Conservation (phyloP, 1,140 invertebrate genomes). For the Maconellicoccus hirsutus region DNA sequence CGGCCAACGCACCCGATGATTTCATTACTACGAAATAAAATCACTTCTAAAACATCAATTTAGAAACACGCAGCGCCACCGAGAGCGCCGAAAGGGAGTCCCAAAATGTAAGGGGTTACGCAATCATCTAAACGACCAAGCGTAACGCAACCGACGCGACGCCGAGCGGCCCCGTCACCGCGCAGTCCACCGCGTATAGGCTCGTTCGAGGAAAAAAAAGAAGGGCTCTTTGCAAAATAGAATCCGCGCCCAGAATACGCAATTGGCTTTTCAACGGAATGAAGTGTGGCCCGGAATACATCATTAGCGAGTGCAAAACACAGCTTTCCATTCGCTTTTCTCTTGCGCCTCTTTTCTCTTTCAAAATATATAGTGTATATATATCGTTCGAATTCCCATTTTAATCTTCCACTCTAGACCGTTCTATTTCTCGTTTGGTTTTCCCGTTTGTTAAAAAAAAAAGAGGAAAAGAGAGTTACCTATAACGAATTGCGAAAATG, state of each 20-base stretch:
- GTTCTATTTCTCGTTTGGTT: too few relatives aligned
- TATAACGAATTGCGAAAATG: too few relatives aligned
- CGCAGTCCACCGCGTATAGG: neutral
- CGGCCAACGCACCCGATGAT: constrained; percentile 3
- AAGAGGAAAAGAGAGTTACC: too few relatives aligned
- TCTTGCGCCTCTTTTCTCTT: neutral
- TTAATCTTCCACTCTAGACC: too few relatives aligned
- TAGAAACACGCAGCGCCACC: neutral
- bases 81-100: neutral
- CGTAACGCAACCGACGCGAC: constrained; percentile 17
- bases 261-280: constrained; percentile 16
- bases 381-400: too few relatives aligned
- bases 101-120: constrained; percentile 21
- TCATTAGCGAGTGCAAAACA: constrained; percentile 19
- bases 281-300: constrained; percentile 19
- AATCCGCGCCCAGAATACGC: constrained; percentile 19
- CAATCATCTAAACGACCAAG: constrained; percentile 17
- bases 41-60: constrained; percentile 22
- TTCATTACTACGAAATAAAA: constrained; percentile 19
- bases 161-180: too few relatives aligned
- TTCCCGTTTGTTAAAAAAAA: too few relatives aligned
- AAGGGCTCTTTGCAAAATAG: constrained; percentile 22
- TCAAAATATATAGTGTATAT: neutral
- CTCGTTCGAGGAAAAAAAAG: constrained; percentile 10
- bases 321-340: constrained; percentile 13